phyloP scores from a whole-genome alignment of 2,113 vertebrate genomes.

The Cricetomys ansorgei region DNA sequence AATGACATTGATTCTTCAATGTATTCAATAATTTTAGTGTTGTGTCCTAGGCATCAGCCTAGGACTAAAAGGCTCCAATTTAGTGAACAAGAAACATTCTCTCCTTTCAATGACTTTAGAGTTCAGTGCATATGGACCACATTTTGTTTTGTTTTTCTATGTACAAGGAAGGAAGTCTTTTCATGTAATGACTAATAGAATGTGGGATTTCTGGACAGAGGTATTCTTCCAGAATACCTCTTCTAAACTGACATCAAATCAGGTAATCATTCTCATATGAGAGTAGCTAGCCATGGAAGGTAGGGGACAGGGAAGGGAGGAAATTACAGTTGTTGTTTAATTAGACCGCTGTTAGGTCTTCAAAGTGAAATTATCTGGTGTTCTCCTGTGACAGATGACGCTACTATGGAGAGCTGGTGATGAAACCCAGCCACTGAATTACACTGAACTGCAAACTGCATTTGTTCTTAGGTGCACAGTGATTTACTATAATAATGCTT shows the following conservation, averaged over 20 bases:
- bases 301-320: neutral
- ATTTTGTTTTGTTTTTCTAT: neutral
- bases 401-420: slow-evolving; percentile 66
- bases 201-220: neutral
- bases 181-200: neutral
- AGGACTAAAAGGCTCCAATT: neutral
- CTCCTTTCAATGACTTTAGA: neutral
- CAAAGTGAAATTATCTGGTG: slow-evolving; percentile 74
- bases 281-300: neutral
- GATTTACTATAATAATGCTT: slow-evolving; percentile 74
- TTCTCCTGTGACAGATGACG: slow-evolving; percentile 62
- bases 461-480: slow-evolving; percentile 76
- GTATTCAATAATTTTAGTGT: neutral
- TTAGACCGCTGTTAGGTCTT: slow-evolving; percentile 77
- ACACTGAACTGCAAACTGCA: slow-evolving; percentile 67
- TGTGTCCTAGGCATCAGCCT: neutral
- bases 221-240: slow-evolving; percentile 32
- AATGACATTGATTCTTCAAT: slow-evolving; percentile 21
- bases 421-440: slow-evolving; percentile 78
- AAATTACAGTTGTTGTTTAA: slow-evolving; percentile 50
- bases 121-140: neutral
- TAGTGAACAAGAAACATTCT: neutral
- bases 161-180: neutral
- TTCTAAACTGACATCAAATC: neutral
- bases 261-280: neutral